Evolutionary conservation across 2,797 vertebrate species (phyloP).

Genomic region (Helostoma temminkii): DNA sequence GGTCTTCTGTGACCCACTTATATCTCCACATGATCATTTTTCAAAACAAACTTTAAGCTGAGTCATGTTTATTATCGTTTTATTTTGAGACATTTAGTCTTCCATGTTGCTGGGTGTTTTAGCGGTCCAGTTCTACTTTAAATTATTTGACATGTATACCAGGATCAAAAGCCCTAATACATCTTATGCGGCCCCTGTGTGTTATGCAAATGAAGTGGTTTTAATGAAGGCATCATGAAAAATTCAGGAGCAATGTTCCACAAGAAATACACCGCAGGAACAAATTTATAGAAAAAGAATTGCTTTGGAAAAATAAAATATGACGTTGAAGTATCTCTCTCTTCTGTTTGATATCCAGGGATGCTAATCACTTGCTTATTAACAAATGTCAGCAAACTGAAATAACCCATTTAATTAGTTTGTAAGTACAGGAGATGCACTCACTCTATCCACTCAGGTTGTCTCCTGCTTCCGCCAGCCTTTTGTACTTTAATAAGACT

Average conservation of each 20-base stretch:
- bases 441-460: constrained; percentile 30
- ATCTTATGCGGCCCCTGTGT: constrained; percentile 59
- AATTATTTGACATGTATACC: constrained; percentile 75
- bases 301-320: constrained; percentile 60
- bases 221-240: constrained; percentile 82
- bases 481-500: constrained; percentile 39
- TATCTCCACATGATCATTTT: constrained; percentile 41
- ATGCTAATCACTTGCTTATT: constrained; percentile 64
- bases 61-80: constrained; percentile 45
- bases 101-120: constrained; percentile 21
- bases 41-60: constrained; percentile 31
- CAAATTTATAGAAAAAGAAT: constrained; percentile 67
- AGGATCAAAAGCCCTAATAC: constrained; percentile 77
- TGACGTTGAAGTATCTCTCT: constrained; percentile 50
- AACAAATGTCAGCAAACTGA: constrained; percentile 46
- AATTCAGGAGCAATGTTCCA: constrained; percentile 75
- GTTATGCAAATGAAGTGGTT: constrained; percentile 80
- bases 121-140: constrained; percentile 55
- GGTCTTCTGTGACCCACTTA: constrained; percentile 70
- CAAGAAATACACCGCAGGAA: constrained; percentile 61
- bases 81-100: constrained; percentile 41
- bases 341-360: constrained; percentile 62
- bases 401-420: constrained; percentile 55
- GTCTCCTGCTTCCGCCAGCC: neutral
- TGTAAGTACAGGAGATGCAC: constrained; percentile 30